Base-by-base conservation (phyloP, 2,797 vertebrate genomes). In the Anas bahamensis region DNA sequence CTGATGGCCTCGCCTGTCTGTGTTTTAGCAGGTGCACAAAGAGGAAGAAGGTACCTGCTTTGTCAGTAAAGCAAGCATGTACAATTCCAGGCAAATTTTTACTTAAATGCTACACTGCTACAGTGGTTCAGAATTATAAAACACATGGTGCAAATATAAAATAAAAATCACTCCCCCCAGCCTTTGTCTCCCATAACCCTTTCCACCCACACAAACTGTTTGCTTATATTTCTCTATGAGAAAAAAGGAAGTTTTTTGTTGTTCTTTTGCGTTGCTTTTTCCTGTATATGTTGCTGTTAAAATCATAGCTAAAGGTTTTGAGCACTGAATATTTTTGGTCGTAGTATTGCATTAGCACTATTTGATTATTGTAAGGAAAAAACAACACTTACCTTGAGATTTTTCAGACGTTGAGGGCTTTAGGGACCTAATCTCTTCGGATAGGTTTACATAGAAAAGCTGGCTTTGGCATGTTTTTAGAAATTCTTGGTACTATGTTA, bases 81-180 rank as follows among this genome's bases (percentile, higher is more conserved):
- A 35, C 11, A 75, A n/a, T 87, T 65, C 26, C 53, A 88, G 75
- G 46, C 39, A 95, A 88, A 66, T 91, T 78, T 69, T 90, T 90
- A 50, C 69, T 66, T 65, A 59, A 90, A 66, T 74, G 53, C 12
- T 53, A n/a, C 48, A 26, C 26, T 65, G 73, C 41, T 72, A 74
- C 68, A 50, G 23, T 55, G 44, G 37, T 41, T 84, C 42, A 48
- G 31, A 75, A 68, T 79, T 86, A 55, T 80, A 64, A 79, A 92
- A 59, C 33, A 56, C 2, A 4, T 64, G 69, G 31, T 71, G 37
- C 53, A 35, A 41, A 39, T 79, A 42, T 14, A 42, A 31, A 31
- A 23, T 61, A 66, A 89, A 75, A 71, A 48, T 21, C 74, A 15
- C 23, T 74, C 39, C 37, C 28, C n/a, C 19, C 14, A 64, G 44